Conservation (phyloP, 2,888 invertebrate genomes). For the Rotaria sp. region DNA sequence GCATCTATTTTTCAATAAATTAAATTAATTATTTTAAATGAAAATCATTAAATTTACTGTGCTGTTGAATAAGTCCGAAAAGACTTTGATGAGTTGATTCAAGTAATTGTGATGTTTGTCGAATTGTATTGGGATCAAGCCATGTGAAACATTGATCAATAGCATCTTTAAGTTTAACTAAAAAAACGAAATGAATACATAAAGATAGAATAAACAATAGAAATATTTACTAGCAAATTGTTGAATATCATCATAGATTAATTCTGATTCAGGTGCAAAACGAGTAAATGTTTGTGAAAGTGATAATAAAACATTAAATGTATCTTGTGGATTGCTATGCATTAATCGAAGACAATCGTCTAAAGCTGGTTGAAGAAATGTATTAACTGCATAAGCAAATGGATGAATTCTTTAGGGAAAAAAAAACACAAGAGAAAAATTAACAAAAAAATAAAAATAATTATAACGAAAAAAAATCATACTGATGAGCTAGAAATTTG, state of each 20-base stretch:
- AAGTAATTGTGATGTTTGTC: background rate
- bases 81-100: background rate
- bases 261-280: conserved; percentile 1
- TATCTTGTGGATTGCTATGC: background rate
- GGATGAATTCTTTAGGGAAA: background rate
- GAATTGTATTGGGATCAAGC: background rate
- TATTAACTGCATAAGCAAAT: conserved; percentile 25
- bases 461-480: background rate
- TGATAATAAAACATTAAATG: conserved; percentile 1
- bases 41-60: background rate
- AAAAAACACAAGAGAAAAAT: background rate
- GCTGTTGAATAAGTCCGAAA: background rate
- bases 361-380: conserved; percentile 14
- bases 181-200: background rate
- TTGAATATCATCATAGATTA: conserved; percentile 9
- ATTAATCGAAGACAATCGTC: background rate
- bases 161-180: background rate
- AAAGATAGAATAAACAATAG: background rate
- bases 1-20: background rate
- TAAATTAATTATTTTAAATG: background rate
- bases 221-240: background rate
- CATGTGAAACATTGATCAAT: background rate
- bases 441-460: background rate
- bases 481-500: conserved; percentile 26
- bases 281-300: conserved; percentile 21